phyloP scores from a whole-genome alignment of 2,888 invertebrate species.

The Furcula furcula region DNA sequence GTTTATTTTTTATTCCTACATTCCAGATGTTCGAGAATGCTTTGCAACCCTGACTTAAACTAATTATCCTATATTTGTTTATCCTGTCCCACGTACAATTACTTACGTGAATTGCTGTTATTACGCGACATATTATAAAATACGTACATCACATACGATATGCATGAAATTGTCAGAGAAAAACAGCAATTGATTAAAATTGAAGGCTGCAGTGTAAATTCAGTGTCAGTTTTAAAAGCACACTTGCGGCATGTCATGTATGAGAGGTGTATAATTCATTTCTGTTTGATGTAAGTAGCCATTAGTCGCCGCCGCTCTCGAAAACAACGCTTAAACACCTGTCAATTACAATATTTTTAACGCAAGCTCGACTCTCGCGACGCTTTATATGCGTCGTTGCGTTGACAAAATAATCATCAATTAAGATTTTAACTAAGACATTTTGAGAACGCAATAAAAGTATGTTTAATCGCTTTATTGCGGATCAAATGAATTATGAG shows the following conservation, averaged over 20 bases:
- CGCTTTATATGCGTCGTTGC: slow-evolving; percentile 34
- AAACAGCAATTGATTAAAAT: background rate
- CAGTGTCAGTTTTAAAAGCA: background rate
- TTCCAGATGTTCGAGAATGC: no score
- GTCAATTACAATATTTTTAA: slow-evolving; percentile 36
- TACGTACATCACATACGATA: no score
- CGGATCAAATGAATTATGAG: slow-evolving; percentile 5
- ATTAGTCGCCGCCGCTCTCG: slow-evolving; percentile 29
- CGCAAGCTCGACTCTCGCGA: slow-evolving; percentile 28
- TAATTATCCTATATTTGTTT: no score
- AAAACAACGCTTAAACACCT: slow-evolving; percentile 34
- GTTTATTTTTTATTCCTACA: no score
- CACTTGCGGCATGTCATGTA: background rate
- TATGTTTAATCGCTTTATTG: slow-evolving; percentile 21
- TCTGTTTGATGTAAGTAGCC: slow-evolving; percentile 25
- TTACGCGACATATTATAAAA: no score
- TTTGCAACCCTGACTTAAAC: no score
- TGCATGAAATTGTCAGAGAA: no score
- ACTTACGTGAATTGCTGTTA: no score
- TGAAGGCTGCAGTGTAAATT: background rate
- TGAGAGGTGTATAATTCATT: slow-evolving; percentile 16
- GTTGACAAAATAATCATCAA: slow-evolving; percentile 10
- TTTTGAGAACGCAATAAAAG: slow-evolving; percentile 7
- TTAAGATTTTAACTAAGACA: slow-evolving; percentile 10
- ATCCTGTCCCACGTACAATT: no score